phyloP scores from a whole-genome alignment of 2,113 vertebrate species.

The Blennius ocellaris region DNA sequence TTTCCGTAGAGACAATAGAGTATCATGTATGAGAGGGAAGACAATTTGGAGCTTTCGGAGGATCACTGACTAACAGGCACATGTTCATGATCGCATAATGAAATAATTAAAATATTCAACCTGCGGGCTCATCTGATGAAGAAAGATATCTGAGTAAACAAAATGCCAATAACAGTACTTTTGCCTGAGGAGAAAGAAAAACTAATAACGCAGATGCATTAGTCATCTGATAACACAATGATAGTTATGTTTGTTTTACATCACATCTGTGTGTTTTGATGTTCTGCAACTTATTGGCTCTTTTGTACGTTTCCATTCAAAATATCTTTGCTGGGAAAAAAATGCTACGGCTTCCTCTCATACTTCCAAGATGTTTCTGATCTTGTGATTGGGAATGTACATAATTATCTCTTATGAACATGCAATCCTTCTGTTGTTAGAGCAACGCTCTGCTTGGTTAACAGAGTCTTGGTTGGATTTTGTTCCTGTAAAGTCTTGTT shows the following conservation, averaged over 20 bases:
- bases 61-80: neutral
- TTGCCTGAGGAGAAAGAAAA: slow-evolving; percentile 23
- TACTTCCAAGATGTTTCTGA: no score
- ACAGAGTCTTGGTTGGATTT: no score
- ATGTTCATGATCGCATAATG: neutral
- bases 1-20: neutral
- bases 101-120: slow-evolving; percentile 6
- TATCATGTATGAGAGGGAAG: no score
- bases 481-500: no score
- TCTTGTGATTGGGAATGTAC: no score
- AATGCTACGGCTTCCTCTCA: no score
- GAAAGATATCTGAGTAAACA: slow-evolving; percentile 5
- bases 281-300: neutral
- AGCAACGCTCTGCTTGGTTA: no score
- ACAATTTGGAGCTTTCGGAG: neutral
- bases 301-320: neutral
- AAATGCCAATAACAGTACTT: slow-evolving; percentile 23
- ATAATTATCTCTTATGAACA: no score
- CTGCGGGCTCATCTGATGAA: slow-evolving; percentile 17
- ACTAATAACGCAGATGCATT: slow-evolving; percentile 37
- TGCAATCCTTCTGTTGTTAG: no score
- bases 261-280: slow-evolving; percentile 24
- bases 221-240: slow-evolving; percentile 21
- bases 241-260: slow-evolving; percentile 26
- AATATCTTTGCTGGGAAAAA: no score